Conservation (phyloP, 2,113 vertebrate genomes). For the Hiodon alosoides region DNA sequence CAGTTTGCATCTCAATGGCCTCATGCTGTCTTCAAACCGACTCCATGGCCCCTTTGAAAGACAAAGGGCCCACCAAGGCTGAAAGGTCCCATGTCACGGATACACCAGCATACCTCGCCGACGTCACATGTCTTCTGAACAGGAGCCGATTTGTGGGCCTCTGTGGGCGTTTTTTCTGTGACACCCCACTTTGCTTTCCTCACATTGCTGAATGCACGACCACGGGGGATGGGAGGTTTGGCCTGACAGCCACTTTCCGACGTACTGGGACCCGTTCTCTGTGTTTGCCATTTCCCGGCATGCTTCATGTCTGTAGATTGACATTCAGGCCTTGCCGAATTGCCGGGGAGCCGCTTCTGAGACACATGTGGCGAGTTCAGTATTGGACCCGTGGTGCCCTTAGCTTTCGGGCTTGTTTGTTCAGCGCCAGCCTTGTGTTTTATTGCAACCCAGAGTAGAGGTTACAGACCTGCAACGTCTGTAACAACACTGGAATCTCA, state of each 20-base stretch:
- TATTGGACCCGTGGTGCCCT: neutral
- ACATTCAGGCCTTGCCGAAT: neutral
- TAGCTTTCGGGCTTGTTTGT: constrained; percentile 31
- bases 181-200: neutral
- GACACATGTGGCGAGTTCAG: neutral
- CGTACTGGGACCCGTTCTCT: neutral
- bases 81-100: constrained; percentile 20
- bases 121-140: neutral
- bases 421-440: constrained; percentile 19
- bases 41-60: constrained; percentile 17
- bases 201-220: no score
- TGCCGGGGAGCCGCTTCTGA: neutral
- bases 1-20: constrained; percentile 32
- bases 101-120: neutral
- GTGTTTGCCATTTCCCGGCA: neutral
- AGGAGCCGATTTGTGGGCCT: neutral
- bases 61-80: constrained; percentile 25
- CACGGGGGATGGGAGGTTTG: no score
- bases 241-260: no score
- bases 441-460: constrained; percentile 24
- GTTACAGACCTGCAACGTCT: constrained; percentile 37
- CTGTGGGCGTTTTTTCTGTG: neutral
- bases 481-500: constrained; percentile 48
- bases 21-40: constrained; percentile 18
- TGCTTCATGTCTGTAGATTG: no score